Percentiles rank a stretch among this genome's conserved stretches.
These are phyloP conservation scores for Heterodera filipjevi DNA, from an alignment of 2,888 invertebrate species.

Conservation along the genomic window DNA sequence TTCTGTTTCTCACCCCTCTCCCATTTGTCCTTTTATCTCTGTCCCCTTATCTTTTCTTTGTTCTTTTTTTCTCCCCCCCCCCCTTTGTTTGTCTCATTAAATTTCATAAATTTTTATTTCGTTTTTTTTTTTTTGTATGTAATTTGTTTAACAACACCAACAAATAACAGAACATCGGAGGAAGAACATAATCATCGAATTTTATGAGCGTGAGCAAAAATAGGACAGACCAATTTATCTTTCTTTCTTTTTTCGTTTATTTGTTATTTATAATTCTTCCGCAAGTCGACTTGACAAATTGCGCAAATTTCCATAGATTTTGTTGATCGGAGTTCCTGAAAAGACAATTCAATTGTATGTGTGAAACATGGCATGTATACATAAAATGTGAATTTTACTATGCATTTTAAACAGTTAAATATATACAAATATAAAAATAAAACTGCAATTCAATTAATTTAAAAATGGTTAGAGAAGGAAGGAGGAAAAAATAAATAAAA, in stretches of 20 bases:
- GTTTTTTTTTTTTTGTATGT: too few relatives aligned
- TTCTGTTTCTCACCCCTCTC: neutral
- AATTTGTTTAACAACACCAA: neutral
- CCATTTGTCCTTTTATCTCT: neutral
- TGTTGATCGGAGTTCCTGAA: conserved; percentile 86
- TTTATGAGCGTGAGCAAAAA: conserved; percentile 5
- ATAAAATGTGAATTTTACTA: neutral
- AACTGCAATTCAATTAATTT: too few relatives aligned
- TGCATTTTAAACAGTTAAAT: too few relatives aligned
- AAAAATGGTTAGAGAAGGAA: too few relatives aligned
- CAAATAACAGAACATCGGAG: neutral
- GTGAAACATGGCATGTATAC: neutral
- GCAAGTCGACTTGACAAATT: conserved; percentile 82
- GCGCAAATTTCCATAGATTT: conserved; percentile 92
- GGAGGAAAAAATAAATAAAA: too few relatives aligned
- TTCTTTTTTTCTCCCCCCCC: neutral
- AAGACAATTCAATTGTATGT: conserved; percentile 37
- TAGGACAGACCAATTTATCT: neutral
- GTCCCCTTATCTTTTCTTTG: neutral
- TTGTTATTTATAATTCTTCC: conserved; percentile 75
- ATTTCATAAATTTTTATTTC: too few relatives aligned
- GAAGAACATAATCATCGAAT: neutral
- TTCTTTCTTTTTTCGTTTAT: neutral
- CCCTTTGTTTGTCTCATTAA: too few relatives aligned
- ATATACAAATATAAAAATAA: too few relatives aligned